Percentiles rank a stretch among this genome's conserved stretches.
Conservation (phyloP, 2,888 invertebrate genomes). For the Eupithecia inturbata region DNA sequence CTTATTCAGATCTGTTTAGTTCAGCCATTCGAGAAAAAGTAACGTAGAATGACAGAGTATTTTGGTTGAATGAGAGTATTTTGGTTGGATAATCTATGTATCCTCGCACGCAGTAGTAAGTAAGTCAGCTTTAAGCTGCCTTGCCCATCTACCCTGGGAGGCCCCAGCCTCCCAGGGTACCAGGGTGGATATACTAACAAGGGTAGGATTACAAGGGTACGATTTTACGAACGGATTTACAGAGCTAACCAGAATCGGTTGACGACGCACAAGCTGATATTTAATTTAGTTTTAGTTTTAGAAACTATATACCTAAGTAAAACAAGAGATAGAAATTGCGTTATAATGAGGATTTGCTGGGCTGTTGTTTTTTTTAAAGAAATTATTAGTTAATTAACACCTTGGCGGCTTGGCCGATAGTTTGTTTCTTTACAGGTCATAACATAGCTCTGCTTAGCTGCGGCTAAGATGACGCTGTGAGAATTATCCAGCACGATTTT, state of each 20-base stretch:
- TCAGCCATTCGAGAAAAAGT: neutral
- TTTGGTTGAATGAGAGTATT: too few relatives aligned
- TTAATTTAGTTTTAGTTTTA: too few relatives aligned
- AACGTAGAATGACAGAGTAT: neutral
- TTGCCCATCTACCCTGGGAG: slow-evolving; percentile 1
- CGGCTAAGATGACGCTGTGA: too few relatives aligned
- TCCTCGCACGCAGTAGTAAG: neutral
- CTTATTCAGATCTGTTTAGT: neutral
- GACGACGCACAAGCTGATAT: neutral
- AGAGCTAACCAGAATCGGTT: neutral
- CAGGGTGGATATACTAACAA: too few relatives aligned
- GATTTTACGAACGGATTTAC: slow-evolving; percentile 9
- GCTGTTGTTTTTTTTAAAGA: neutral
- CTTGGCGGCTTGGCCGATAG: neutral
- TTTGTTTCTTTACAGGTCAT: neutral
- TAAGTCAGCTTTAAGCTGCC: neutral
- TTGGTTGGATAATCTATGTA: neutral
- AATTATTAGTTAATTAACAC: neutral
- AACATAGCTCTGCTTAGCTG: too few relatives aligned
- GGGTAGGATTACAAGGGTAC: slow-evolving; percentile 15
- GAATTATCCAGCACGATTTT: too few relatives aligned
- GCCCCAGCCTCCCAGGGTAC: too few relatives aligned
- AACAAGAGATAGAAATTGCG: neutral
- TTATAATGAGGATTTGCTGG: neutral
- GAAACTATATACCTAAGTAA: too few relatives aligned